These are phyloP conservation scores for Aphelenchoides avenae DNA, from an alignment of 1,140 invertebrate species.

Conservation along the genomic window DNA sequence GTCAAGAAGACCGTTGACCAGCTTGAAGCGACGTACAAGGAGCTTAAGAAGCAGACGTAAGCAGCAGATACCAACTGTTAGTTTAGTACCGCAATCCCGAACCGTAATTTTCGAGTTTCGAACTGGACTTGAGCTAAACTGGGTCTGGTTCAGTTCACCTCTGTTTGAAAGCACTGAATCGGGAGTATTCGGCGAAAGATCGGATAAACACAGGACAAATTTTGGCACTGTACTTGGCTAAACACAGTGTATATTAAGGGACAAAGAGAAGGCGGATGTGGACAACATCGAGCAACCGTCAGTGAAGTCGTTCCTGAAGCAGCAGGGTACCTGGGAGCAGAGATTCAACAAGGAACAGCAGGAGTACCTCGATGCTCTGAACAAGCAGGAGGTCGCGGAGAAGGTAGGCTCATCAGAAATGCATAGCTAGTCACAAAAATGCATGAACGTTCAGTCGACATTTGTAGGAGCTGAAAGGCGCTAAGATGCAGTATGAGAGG, in stretches of 20 bases:
- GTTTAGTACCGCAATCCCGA: no score
- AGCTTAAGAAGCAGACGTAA: slow-evolving; percentile 60
- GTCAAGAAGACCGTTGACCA: slow-evolving; percentile 54
- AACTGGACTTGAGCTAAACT: no score
- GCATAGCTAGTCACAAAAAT: background rate
- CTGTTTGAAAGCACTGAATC: no score
- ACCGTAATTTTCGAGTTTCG: no score
- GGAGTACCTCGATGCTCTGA: slow-evolving; percentile 63
- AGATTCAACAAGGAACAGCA: slow-evolving; percentile 62
- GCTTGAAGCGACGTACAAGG: slow-evolving; percentile 56
- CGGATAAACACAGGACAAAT: no score
- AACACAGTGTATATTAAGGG: no score
- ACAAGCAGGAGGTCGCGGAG: slow-evolving; percentile 61
- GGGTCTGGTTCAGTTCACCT: no score
- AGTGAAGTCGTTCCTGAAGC: slow-evolving; percentile 60
- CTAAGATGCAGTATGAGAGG: slow-evolving; percentile 50
- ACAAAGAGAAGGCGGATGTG: slow-evolving; percentile 61
- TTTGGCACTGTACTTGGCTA: no score
- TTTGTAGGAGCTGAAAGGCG: slow-evolving; percentile 55
- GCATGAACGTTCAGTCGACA: slow-evolving; percentile 1
- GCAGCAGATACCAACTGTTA: no score
- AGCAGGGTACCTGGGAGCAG: slow-evolving; percentile 59
- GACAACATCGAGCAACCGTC: slow-evolving; percentile 59
- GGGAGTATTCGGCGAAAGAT: no score
- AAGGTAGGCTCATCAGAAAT: slow-evolving; percentile 40